These are phyloP conservation scores for Mastacembelus armatus DNA, from an alignment of 2,797 vertebrate genomes.

Conservation along the genomic window DNA sequence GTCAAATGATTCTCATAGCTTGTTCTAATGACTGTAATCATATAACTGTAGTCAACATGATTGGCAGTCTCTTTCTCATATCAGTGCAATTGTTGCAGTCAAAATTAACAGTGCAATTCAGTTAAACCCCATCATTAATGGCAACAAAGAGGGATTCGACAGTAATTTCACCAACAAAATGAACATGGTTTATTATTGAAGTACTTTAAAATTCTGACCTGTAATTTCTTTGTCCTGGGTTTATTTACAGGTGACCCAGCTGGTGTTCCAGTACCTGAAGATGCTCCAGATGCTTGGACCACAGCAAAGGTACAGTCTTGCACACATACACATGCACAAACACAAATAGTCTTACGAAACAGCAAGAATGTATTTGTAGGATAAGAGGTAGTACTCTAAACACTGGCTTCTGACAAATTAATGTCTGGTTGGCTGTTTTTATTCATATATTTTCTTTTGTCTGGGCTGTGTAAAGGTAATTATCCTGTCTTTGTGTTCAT, in stretches of 20 bases:
- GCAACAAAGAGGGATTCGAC: background rate
- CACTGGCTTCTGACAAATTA: background rate
- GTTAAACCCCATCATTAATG: background rate
- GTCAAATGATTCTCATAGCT: constrained; percentile 10
- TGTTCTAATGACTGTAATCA: constrained; percentile 35
- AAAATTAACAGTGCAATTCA: constrained; percentile 1
- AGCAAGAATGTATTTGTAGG: background rate
- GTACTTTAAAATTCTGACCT: background rate
- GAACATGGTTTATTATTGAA: background rate
- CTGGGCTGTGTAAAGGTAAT: constrained; percentile 15
- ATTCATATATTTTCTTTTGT: constrained; percentile 12
- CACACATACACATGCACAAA: background rate
- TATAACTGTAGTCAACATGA: background rate
- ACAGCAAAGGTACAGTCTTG: constrained; percentile 87
- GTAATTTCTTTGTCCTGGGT: constrained; percentile 14
- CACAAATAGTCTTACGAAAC: background rate
- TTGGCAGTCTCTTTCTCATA: constrained; percentile 10
- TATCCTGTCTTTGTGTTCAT: constrained; percentile 28
- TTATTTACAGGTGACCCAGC: constrained; percentile 88
- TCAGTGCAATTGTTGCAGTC: constrained; percentile 12
- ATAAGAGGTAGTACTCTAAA: constrained; percentile 16
- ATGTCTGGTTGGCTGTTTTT: constrained; percentile 14
- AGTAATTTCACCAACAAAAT: background rate
- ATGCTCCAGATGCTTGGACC: constrained; percentile 94
- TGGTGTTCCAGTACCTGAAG: constrained; percentile 97